Conservation (phyloP, 2,113 vertebrate genomes). For the Setophaga kirtlandii region DNA sequence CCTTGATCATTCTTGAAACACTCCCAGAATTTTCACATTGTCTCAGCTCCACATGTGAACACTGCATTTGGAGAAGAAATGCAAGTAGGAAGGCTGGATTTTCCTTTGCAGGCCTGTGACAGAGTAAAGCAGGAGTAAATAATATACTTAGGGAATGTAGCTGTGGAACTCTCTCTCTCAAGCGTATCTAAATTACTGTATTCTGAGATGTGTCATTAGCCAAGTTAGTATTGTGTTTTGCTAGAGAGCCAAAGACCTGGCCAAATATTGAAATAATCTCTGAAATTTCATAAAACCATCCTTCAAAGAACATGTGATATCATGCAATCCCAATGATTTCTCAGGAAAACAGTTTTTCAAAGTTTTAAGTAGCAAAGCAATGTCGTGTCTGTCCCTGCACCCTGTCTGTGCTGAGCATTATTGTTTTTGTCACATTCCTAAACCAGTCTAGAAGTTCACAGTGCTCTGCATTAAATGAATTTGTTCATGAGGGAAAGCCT, state of each 20-base stretch:
- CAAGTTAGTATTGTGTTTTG: neutral
- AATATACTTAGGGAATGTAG: neutral
- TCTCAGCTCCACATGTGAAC: neutral
- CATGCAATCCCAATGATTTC: neutral
- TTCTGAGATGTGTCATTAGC: neutral
- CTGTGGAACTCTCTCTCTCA: neutral
- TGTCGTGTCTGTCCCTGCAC: accelerated
- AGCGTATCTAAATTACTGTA: neutral
- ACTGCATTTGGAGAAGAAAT: neutral
- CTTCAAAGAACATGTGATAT: neutral
- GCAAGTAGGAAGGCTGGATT: neutral
- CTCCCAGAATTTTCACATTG: accelerated
- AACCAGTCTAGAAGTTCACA: neutral
- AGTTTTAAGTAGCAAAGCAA: neutral
- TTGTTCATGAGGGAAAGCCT: neutral
- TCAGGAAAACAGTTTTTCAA: neutral
- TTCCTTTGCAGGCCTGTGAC: neutral
- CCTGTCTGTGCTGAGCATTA: neutral
- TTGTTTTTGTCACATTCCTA: neutral
- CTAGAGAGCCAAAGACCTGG: neutral
- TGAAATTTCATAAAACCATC: neutral
- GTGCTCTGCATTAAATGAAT: neutral
- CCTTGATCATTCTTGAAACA: neutral
- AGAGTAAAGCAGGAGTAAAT: neutral
- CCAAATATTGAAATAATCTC: neutral